Conservation (phyloP, 2,888 invertebrate species). For the Macropis europaea region DNA sequence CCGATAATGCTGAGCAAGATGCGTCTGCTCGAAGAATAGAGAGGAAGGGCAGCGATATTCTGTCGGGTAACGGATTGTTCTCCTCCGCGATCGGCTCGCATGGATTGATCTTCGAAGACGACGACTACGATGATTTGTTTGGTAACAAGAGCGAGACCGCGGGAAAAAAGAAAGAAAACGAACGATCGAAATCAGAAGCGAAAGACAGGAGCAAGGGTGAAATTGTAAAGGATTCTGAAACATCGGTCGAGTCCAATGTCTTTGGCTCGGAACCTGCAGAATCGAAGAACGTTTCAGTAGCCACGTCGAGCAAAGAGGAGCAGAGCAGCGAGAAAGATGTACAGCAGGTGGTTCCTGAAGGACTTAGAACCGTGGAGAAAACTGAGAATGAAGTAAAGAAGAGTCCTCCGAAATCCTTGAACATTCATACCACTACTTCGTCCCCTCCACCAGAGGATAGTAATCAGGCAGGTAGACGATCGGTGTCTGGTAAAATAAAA, state of each 20-base stretch:
- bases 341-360: not conserved
- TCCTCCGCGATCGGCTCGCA: constrained; percentile 24
- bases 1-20: constrained; percentile 3
- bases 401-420: constrained; percentile 72
- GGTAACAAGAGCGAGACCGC: constrained; percentile 31
- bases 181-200: constrained; percentile 9
- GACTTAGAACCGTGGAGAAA: constrained; percentile 19
- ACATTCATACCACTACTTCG: constrained; percentile 57
- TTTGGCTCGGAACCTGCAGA: not conserved
- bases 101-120: constrained; percentile 54
- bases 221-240: constrained; percentile 23
- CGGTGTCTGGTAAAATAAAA: constrained; percentile 75
- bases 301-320: not conserved
- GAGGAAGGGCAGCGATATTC: constrained; percentile 21
- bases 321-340: constrained; percentile 8
- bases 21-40: constrained; percentile 5
- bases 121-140: constrained; percentile 68
- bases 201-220: constrained; percentile 22
- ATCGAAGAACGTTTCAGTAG: not conserved
- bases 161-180: constrained; percentile 1
- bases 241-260: not conserved
- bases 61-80: constrained; percentile 37
- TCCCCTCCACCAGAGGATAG: constrained; percentile 54
- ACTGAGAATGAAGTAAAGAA: constrained; percentile 55
- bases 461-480: constrained; percentile 54